Conservation (phyloP, 2,113 vertebrate species). For the Dicaeum eximium region DNA sequence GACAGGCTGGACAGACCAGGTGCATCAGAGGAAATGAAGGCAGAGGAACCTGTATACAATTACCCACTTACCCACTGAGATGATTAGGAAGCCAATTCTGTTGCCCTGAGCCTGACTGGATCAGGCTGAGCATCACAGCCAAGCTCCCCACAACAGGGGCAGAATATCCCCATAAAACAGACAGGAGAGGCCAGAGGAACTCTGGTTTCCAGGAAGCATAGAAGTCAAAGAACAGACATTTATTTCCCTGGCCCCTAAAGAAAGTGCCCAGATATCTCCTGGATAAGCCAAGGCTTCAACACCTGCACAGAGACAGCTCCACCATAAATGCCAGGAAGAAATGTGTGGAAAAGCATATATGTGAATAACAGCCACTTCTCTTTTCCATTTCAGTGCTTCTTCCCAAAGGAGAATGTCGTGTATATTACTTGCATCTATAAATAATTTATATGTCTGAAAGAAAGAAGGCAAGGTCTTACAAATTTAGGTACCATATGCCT, state of each 20-base stretch:
- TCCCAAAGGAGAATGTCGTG: neutral
- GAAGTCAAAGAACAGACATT: neutral
- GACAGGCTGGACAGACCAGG: neutral
- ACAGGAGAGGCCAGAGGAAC: neutral
- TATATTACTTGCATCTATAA: constrained; percentile 5
- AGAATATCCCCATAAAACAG: neutral
- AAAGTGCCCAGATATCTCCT: neutral
- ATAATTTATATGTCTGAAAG: constrained; percentile 2
- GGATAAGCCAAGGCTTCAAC: neutral
- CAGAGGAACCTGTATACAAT: neutral
- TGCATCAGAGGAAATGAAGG: neutral
- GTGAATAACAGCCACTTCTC: neutral
- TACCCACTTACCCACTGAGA: neutral
- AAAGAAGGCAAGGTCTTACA: neutral
- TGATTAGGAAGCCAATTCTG: neutral
- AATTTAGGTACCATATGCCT: constrained; percentile 5
- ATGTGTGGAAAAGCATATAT: neutral
- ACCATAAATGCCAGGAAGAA: neutral
- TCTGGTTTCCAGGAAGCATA: neutral
- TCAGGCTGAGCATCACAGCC: neutral
- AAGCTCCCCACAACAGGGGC: neutral
- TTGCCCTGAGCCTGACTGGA: neutral
- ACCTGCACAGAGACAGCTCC: neutral
- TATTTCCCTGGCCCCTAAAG: neutral
- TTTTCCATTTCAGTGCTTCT: neutral